Base-by-base conservation (phyloP, 2,113 vertebrate species). In the Ptilonorhynchus violaceus region DNA sequence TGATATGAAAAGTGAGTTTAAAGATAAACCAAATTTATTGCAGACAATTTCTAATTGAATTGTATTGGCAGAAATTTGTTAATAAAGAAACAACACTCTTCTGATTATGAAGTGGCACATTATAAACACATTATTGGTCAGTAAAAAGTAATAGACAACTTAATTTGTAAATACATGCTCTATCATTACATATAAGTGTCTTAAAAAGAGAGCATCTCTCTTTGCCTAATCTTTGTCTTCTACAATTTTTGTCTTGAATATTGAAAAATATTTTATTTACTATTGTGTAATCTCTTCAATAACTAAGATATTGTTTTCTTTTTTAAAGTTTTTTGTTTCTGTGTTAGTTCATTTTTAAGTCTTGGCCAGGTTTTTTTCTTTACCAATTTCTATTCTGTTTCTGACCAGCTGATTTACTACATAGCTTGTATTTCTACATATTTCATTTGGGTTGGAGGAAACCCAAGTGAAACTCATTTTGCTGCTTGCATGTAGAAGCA, bases 241-340 rank as follows among this genome's bases (percentile, higher is more conserved):
- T 55, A 5, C 37, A 64, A 74, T 62, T 79, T 68, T 53, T 74
- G 2, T 41, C 13, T 37, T 59, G 11, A 35, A 70, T 79, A 41
- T 42, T 9, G 8, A 39, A 17, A 50, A 69, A 6, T 59, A 47
- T 1, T 22, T 62, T 1, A 22, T 37, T 53, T 63, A 11, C 18
- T 23, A 0, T 15, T 72, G 15, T 59, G 7, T 27, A 33, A 30
- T 2, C 5, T 89, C 44, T 68, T 76, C 60, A 25, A 15, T 50
- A 64, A 9, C 16, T 39, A 20, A n/a, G 27, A 4, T 13, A 1
- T 3, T 66, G 2, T 23, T n/a, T 72, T 3, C 0, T 24, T 25
- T 59, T 58, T 23, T 14, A 0, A 35, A 11, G 4, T 42, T 70
- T 35, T 68, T 4, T n/a, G 5, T 67, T 76, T 80, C 17, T 60